phyloP scores from a whole-genome alignment of 1,140 invertebrate genomes.

The Nebria ingens region DNA sequence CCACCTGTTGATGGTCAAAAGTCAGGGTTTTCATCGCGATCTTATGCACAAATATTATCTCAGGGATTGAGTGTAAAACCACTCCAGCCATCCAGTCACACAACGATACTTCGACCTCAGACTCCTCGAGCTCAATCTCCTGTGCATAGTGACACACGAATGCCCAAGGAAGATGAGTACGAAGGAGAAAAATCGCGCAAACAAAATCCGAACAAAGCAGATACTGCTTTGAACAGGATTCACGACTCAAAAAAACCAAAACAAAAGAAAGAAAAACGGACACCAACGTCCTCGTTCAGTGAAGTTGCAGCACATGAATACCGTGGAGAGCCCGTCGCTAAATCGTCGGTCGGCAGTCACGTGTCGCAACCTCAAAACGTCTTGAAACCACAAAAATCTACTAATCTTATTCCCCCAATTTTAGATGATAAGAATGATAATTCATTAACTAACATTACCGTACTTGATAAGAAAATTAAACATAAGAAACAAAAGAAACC shows the following conservation, averaged over 20 bases:
- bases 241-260: constrained; percentile 20
- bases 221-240: constrained; percentile 10
- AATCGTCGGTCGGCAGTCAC: constrained; percentile 23
- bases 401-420: constrained; percentile 13
- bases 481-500: constrained; percentile 39
- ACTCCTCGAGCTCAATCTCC: constrained; percentile 28
- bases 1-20: constrained; percentile 11
- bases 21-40: constrained; percentile 34
- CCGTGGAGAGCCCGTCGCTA: constrained; percentile 24
- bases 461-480: constrained; percentile 21
- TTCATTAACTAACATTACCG: neutral
- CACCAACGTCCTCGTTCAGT: neutral
- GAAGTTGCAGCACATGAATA: constrained; percentile 19
- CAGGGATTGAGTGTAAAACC: constrained; percentile 46
- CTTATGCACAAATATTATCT: constrained; percentile 62
- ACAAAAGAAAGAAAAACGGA: constrained; percentile 23
- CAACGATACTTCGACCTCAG: constrained; percentile 19
- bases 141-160: constrained; percentile 22
- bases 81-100: constrained; percentile 46
- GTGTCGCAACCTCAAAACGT: constrained; percentile 15
- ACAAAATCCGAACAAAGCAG: constrained; percentile 16
- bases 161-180: constrained; percentile 25
- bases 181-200: constrained; percentile 18
- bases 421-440: constrained; percentile 15
- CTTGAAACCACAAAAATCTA: no score